Percentiles rank a stretch among this genome's conserved stretches.
phyloP scores from a whole-genome alignment of 2,797 vertebrate genomes.

The Apogon hyalosoma region DNA sequence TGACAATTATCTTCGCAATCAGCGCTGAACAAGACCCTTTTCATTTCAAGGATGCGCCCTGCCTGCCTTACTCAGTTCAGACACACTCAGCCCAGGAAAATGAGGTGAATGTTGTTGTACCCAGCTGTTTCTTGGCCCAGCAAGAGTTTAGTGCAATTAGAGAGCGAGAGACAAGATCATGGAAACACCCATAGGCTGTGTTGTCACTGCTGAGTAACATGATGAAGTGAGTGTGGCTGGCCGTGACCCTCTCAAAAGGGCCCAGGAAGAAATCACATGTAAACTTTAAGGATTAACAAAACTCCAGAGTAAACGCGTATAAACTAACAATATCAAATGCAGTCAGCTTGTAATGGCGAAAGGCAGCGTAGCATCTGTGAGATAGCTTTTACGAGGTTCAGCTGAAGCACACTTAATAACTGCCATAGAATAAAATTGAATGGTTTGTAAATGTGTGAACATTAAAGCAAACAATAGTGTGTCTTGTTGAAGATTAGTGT shows the following conservation, averaged over 20 bases:
- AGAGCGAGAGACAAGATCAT: constrained; percentile 64
- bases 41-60: constrained; percentile 44
- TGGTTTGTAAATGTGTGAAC: constrained; percentile 5
- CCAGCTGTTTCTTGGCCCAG: constrained; percentile 61
- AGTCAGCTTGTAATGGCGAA: constrained; percentile 13
- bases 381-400: not conserved
- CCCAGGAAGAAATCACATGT: constrained; percentile 56
- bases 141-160: constrained; percentile 57
- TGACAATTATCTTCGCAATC: constrained; percentile 64
- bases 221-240: constrained; percentile 72
- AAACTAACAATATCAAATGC: constrained; percentile 3
- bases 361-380: not conserved
- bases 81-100: constrained; percentile 33
- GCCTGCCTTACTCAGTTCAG: constrained; percentile 43
- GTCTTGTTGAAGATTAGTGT: constrained; percentile 4
- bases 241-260: constrained; percentile 44
- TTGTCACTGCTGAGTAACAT: constrained; percentile 62
- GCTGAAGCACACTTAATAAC: constrained; percentile 10
- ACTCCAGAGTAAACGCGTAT: constrained; percentile 37
- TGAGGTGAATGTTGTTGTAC: constrained; percentile 56
- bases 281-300: constrained; percentile 51
- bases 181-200: constrained; percentile 65
- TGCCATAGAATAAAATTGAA: not conserved
- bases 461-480: constrained; percentile 1
- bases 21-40: constrained; percentile 64